Percentiles rank a stretch among this genome's conserved stretches.
Conservation (phyloP, 2,797 vertebrate species). For the Esox masquinongy region DNA sequence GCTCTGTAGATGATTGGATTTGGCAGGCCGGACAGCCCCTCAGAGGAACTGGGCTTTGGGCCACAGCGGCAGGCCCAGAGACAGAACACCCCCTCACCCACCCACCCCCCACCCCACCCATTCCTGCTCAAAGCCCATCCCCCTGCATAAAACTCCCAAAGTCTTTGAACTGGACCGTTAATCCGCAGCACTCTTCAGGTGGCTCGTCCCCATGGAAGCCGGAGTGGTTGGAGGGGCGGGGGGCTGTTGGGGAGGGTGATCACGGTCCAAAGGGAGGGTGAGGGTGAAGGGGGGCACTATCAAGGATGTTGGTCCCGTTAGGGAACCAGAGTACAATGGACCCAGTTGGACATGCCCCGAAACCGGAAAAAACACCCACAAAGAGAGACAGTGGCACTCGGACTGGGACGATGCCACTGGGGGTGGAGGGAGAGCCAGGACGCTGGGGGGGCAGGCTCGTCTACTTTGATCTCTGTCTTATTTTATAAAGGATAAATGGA, state of each 20-base stretch:
- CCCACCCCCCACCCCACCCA: not conserved
- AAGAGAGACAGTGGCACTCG: conserved; percentile 25
- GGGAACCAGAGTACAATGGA: conserved; percentile 60
- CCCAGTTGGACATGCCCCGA: conserved; percentile 62
- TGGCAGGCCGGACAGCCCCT: conserved; percentile 33
- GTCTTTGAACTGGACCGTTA: conserved; percentile 69
- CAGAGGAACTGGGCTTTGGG: conserved; percentile 22
- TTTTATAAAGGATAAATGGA: conserved; percentile 51
- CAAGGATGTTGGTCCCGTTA: conserved; percentile 39
- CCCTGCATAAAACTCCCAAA: conserved; percentile 39
- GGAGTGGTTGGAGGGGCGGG: conserved; percentile 14
- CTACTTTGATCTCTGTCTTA: conserved; percentile 64
- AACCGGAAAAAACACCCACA: conserved; percentile 64
- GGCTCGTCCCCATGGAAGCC: conserved; percentile 67
- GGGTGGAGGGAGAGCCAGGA: conserved; percentile 3
- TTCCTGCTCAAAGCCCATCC: conserved; percentile 6
- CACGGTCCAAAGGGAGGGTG: not conserved
- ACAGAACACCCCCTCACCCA: not conserved
- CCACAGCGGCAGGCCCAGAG: conserved; percentile 26
- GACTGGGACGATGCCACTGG: conserved; percentile 12
- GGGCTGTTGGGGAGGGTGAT: conserved; percentile 35
- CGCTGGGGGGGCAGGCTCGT: conserved; percentile 4
- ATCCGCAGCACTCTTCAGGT: conserved; percentile 73
- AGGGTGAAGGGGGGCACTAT: not conserved
- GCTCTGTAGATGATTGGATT: conserved; percentile 31